phyloP scores from a whole-genome alignment of 1,140 invertebrate genomes.

The Sarcophaga peregrina region DNA sequence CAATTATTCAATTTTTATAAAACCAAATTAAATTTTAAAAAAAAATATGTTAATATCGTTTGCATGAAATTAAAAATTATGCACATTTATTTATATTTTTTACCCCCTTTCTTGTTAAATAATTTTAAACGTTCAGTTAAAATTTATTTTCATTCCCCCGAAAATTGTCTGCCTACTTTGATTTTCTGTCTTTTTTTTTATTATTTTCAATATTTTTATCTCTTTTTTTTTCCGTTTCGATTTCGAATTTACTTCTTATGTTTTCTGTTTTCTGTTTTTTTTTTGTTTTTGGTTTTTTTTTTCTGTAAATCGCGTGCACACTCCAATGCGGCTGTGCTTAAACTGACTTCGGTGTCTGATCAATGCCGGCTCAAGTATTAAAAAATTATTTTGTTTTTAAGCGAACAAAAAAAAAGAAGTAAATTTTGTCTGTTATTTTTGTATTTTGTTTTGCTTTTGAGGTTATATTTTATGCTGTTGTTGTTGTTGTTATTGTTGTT shows the following conservation, averaged over 20 bases:
- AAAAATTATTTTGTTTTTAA: constrained; percentile 47
- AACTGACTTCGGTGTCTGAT: constrained; percentile 61
- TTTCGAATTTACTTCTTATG: not conserved
- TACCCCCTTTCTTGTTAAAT: not conserved
- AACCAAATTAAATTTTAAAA: too few relatives aligned
- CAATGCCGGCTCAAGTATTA: constrained; percentile 65
- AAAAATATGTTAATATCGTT: too few relatives aligned
- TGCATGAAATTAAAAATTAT: too few relatives aligned
- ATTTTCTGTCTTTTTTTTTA: too few relatives aligned
- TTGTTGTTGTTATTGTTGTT: constrained; percentile 3
- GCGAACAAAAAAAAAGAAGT: constrained; percentile 4
- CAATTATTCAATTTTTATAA: not conserved
- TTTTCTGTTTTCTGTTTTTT: not conserved
- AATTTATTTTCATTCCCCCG: constrained; percentile 15
- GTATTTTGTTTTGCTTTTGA: constrained; percentile 9
- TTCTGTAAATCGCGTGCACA: constrained; percentile 57
- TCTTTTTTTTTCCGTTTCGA: constrained; percentile 24
- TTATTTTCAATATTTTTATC: not conserved
- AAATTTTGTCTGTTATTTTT: constrained; percentile 12
- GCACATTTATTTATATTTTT: too few relatives aligned
- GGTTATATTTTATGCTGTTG: constrained; percentile 22
- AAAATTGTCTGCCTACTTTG: not conserved
- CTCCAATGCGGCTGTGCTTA: constrained; percentile 65
- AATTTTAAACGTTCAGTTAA: not conserved
- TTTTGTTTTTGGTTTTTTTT: constrained; percentile 35